These are phyloP conservation scores for Drosophila differens DNA, from an alignment of 2,888 invertebrate genomes.

Conservation along the genomic window DNA sequence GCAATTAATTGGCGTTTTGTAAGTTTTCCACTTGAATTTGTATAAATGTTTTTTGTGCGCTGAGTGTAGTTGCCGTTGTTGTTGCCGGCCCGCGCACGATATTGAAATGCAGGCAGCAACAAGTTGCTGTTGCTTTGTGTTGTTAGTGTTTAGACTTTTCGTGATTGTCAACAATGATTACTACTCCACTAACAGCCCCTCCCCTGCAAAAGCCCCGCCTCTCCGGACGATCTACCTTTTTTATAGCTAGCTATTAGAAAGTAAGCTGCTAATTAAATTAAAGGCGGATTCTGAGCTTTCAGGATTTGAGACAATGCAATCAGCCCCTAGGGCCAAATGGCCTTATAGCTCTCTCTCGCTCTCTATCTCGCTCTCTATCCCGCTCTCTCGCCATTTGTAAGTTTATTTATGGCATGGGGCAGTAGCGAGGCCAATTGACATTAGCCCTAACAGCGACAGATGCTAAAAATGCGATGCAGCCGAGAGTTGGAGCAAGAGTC, in stretches of 20 bases:
- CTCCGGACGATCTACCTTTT: background rate
- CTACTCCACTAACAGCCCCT: slow-evolving; percentile 40
- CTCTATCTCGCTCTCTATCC: background rate
- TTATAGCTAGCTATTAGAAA: slow-evolving; percentile 51
- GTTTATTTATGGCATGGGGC: slow-evolving; percentile 72
- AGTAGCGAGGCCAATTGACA: slow-evolving; percentile 70
- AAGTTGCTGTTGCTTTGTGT: slow-evolving; percentile 54
- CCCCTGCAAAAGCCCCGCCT: background rate
- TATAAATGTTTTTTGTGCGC: slow-evolving; percentile 66
- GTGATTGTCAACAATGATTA: slow-evolving; percentile 82
- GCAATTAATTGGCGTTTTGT: slow-evolving; percentile 84
- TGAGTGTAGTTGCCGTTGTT: slow-evolving; percentile 39
- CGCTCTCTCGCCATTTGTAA: background rate
- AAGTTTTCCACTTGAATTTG: slow-evolving; percentile 80
- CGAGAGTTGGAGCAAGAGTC: slow-evolving; percentile 51
- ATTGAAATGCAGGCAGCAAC: slow-evolving; percentile 80
- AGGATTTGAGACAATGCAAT: slow-evolving; percentile 57
- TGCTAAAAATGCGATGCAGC: slow-evolving; percentile 62
- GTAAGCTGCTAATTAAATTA: slow-evolving; percentile 74
- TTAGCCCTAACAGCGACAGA: slow-evolving; percentile 78
- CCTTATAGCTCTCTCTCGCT: background rate
- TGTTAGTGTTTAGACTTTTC: slow-evolving; percentile 56
- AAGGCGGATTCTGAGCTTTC: slow-evolving; percentile 54
- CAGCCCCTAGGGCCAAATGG: slow-evolving; percentile 51
- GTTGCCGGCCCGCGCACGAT: slow-evolving; percentile 74